Evolutionary conservation across 1,140 invertebrate species (phyloP).

Genomic region (Drosophila ohnishii): DNA sequence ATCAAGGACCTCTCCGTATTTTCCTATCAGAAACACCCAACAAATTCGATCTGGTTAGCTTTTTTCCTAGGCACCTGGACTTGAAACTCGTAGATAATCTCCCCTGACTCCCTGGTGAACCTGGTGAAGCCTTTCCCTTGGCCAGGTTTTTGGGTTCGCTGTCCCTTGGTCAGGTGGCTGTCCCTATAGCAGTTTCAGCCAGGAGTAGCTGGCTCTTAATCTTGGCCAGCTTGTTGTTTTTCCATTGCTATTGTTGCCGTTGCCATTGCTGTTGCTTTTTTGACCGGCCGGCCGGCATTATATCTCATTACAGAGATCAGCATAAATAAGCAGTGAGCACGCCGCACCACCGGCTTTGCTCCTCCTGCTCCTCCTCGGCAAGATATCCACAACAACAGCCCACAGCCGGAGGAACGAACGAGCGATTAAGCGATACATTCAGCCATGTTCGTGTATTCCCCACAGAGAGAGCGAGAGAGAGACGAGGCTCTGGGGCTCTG

Average conservation of each 20-base stretch:
- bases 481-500: slow-evolving; percentile 10
- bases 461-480: slow-evolving; percentile 32
- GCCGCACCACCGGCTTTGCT: slow-evolving; percentile 43
- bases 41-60: background rate
- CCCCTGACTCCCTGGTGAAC: slow-evolving; percentile 2
- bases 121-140: slow-evolving; percentile 9
- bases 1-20: background rate
- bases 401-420: slow-evolving; percentile 41
- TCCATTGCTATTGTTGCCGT: slow-evolving; percentile 26
- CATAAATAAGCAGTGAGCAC: slow-evolving; percentile 78
- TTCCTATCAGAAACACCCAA: background rate
- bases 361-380: background rate
- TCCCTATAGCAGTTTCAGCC: slow-evolving; percentile 1
- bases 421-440: slow-evolving; percentile 75
- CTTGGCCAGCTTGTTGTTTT: slow-evolving; percentile 40
- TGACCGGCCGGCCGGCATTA: slow-evolving; percentile 75
- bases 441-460: slow-evolving; percentile 64
- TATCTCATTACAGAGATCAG: slow-evolving; percentile 82
- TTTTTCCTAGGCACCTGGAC: background rate
- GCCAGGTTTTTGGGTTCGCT: slow-evolving; percentile 12
- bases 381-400: slow-evolving; percentile 29
- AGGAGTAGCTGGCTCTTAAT: slow-evolving; percentile 29
- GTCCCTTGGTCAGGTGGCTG: slow-evolving; percentile 37
- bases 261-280: slow-evolving; percentile 35
- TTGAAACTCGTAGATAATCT: slow-evolving; percentile 19